These are phyloP conservation scores for Chaetura pelagica DNA, from an alignment of 2,113 vertebrate genomes.

Conservation along the genomic window DNA sequence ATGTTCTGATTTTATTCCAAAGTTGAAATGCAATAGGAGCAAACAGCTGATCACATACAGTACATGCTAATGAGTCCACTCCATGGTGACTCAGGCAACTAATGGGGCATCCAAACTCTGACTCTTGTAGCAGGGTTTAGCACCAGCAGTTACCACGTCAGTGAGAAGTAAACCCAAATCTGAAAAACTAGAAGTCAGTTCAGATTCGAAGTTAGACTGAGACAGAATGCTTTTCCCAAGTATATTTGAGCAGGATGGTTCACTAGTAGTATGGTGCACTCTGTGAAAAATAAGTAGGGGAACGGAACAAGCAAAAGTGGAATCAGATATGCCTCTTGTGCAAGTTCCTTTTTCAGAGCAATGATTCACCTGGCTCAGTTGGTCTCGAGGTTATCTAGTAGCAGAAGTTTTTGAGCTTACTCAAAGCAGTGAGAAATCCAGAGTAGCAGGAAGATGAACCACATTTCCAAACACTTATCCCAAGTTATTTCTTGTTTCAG, in stretches of 20 bases:
- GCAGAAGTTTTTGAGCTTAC: background rate
- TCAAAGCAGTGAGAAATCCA: constrained; percentile 4
- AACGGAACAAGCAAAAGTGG: background rate
- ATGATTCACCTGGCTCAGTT: constrained; percentile 30
- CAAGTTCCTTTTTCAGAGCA: background rate
- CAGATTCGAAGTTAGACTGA: background rate
- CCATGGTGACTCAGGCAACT: background rate
- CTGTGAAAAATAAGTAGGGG: background rate
- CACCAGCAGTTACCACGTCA: fast-evolving
- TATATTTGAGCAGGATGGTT: background rate
- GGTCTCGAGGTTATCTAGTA: background rate
- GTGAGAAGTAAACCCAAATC: background rate
- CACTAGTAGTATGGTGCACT: background rate
- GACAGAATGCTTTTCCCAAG: background rate
- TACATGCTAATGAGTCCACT: background rate
- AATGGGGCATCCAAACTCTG: background rate
- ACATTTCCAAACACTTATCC: background rate
- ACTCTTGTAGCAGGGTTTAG: background rate
- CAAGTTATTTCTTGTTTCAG: constrained; percentile 19
- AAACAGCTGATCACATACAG: constrained; percentile 8
- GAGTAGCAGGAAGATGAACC: background rate
- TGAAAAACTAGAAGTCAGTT: background rate
- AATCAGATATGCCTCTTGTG: constrained; percentile 3
- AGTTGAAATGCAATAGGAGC: constrained; percentile 47
- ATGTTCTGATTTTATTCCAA: constrained; percentile 45